Conservation (phyloP, 1,140 invertebrate species). For the Panagrolaimus sp. region DNA sequence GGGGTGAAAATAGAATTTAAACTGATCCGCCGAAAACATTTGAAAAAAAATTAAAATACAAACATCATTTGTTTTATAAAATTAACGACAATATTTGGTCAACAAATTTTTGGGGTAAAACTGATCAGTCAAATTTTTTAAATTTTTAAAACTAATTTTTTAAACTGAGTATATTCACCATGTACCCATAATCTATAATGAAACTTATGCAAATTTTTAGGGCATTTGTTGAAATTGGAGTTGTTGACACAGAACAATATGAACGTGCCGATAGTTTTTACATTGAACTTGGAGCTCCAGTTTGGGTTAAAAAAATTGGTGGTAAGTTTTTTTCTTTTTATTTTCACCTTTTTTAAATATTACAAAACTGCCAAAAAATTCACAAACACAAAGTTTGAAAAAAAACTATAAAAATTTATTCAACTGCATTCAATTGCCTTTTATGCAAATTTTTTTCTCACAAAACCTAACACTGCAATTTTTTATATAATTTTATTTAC, state of each 20-base stretch:
- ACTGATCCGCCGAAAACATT: slow-evolving; percentile 9
- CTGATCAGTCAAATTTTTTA: neutral
- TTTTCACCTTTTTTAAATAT: neutral
- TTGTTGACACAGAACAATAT: slow-evolving; percentile 64
- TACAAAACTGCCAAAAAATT: neutral
- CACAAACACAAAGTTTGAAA: neutral
- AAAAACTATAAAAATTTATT: neutral
- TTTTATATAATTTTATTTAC: no score
- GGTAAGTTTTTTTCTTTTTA: slow-evolving; percentile 36
- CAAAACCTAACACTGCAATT: neutral
- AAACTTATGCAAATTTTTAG: slow-evolving; percentile 56
- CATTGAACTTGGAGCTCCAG: slow-evolving; percentile 49
- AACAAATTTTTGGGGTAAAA: neutral
- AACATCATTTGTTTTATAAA: neutral
- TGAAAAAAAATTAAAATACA: no score
- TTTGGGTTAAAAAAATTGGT: slow-evolving; percentile 59
- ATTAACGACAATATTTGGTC: neutral
- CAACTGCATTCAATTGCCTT: neutral
- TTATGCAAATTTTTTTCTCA: slow-evolving; percentile 7
- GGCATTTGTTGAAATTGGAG: slow-evolving; percentile 61
- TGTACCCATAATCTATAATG: slow-evolving; percentile 20
- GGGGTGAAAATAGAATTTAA: no score
- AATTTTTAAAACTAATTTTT: neutral
- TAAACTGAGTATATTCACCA: no score
- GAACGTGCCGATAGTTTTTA: slow-evolving; percentile 62